Conservation (phyloP, 2,797 vertebrate genomes). For the Sphaeramia orbicularis region DNA sequence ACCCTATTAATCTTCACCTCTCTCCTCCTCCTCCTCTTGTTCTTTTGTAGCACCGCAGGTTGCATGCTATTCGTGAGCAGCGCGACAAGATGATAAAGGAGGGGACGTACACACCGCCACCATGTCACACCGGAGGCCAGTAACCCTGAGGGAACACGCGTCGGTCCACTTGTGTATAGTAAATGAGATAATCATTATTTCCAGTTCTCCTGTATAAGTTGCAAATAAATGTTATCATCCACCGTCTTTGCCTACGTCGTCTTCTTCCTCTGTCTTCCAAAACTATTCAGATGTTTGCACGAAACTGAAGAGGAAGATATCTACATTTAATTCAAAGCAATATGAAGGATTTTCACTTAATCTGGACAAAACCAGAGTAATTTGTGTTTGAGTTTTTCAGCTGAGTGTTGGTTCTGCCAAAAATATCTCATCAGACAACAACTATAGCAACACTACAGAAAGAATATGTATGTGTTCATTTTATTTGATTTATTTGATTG, state of each 20-base stretch:
- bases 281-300: neutral
- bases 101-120: slow-evolving; percentile 87
- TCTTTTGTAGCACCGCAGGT: slow-evolving; percentile 77
- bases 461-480: no score
- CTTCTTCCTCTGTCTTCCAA: neutral
- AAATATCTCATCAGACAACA: no score
- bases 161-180: slow-evolving; percentile 54
- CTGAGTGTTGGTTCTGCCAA: no score
- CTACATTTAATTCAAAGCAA: no score
- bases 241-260: neutral
- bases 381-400: no score
- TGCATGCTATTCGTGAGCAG: slow-evolving; percentile 84
- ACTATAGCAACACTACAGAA: no score
- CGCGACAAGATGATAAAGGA: slow-evolving; percentile 90
- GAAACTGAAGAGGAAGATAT: neutral
- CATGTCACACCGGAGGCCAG: slow-evolving; percentile 72
- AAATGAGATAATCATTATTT: slow-evolving; percentile 56
- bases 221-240: slow-evolving; percentile 77
- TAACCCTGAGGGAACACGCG: slow-evolving; percentile 70
- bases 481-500: no score
- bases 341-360: no score
- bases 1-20: no score
- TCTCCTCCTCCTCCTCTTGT: neutral
- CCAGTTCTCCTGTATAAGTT: slow-evolving; percentile 56
- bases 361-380: no score